Conservation (phyloP, 2,888 invertebrate species). For the Oligia strigilis region DNA sequence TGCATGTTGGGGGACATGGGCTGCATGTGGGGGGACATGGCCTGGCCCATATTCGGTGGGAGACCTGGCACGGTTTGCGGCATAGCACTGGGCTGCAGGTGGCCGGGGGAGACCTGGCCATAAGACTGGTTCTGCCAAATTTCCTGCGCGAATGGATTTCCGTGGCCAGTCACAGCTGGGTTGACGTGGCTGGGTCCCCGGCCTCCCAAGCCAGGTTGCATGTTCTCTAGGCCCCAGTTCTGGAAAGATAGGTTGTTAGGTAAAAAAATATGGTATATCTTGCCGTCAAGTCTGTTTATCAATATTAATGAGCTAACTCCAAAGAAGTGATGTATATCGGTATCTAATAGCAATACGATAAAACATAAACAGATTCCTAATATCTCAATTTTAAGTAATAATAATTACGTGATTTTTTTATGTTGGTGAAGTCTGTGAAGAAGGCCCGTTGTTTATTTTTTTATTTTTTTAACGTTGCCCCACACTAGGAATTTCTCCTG, state of each 20-base stretch:
- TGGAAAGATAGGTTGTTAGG: slow-evolving; percentile 6
- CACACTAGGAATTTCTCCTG: too few species aligned
- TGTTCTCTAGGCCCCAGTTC: slow-evolving; percentile 57
- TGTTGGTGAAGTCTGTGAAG: too few species aligned
- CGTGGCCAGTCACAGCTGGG: slow-evolving; percentile 9
- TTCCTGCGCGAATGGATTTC: slow-evolving; percentile 58
- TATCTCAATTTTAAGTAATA: too few species aligned
- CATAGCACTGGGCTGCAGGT: slow-evolving; percentile 35
- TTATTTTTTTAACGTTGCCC: too few species aligned
- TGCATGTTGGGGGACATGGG: slow-evolving; percentile 47
- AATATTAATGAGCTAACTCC: background rate
- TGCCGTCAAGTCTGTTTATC: background rate
- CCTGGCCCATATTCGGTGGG: slow-evolving; percentile 30
- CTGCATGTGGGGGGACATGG: slow-evolving; percentile 37
- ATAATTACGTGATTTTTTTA: too few species aligned
- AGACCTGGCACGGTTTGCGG: slow-evolving; percentile 25
- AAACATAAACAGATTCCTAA: too few species aligned
- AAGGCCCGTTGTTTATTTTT: too few species aligned
- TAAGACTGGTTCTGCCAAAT: slow-evolving; percentile 56
- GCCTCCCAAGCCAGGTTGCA: slow-evolving; percentile 60
- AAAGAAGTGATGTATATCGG: too few species aligned
- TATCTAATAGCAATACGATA: too few species aligned
- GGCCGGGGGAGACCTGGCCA: slow-evolving; percentile 46
- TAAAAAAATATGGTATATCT: background rate
- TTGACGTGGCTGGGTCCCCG: slow-evolving; percentile 54